Evolutionary conservation across 1,140 invertebrate genomes (phyloP).

Genomic region (Calycopis cecrops): DNA sequence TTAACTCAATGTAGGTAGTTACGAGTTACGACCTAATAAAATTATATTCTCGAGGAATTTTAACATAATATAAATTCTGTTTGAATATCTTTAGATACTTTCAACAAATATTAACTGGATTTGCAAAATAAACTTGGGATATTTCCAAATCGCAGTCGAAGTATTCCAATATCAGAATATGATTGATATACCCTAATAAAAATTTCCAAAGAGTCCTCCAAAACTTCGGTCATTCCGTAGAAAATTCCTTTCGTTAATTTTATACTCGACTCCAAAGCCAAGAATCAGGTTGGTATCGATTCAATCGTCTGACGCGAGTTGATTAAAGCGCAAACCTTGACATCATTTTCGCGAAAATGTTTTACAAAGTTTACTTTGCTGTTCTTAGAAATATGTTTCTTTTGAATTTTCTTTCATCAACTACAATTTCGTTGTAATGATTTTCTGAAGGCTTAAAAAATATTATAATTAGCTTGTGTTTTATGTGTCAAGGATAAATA

Average conservation of each 20-base stretch:
- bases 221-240: constrained; percentile 16
- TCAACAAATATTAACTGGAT: background rate
- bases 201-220: background rate
- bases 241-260: constrained; percentile 14
- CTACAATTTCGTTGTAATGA: too few species aligned
- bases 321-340: too few species aligned
- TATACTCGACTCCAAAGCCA: constrained; percentile 6
- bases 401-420: too few species aligned
- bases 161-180: constrained; percentile 11
- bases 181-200: constrained; percentile 8
- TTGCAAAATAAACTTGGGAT: background rate
- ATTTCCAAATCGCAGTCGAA: constrained; percentile 2
- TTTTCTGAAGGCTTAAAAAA: too few species aligned
- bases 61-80: background rate
- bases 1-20: background rate
- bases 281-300: background rate
- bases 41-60: background rate
- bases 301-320: too few species aligned
- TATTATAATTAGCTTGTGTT: too few species aligned
- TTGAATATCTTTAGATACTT: background rate
- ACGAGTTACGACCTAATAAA: background rate
- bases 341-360: too few species aligned
- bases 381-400: too few species aligned
- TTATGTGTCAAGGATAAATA: too few species aligned
- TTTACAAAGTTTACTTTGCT: too few species aligned